Conservation (phyloP, 2,113 vertebrate species). For the Tringa solitaria region DNA sequence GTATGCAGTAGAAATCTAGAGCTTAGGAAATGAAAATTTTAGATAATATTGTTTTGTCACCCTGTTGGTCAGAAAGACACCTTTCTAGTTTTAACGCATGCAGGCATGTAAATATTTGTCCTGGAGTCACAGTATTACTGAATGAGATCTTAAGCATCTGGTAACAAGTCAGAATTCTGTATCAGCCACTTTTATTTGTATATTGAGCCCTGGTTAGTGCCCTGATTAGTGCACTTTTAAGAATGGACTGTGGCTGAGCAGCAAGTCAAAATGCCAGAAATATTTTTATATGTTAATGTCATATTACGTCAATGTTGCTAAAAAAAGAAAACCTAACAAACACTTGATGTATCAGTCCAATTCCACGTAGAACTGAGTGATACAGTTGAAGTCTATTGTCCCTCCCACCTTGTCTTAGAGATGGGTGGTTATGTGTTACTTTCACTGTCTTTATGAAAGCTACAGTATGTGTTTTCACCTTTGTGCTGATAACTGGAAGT, state of each 20-base stretch:
- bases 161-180: conserved; percentile 80
- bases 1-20: conserved; percentile 99
- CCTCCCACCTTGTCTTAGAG: conserved; percentile 67
- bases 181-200: conserved; percentile 81
- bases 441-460: conserved; percentile 81
- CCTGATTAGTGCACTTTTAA: conserved; percentile 69
- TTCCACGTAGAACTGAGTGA: conserved; percentile 79
- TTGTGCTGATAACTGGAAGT: conserved; percentile 86
- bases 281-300: conserved; percentile 87
- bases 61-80: conserved; percentile 94
- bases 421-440: conserved; percentile 77
- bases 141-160: conserved; percentile 93
- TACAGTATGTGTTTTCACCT: conserved; percentile 85
- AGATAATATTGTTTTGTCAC: conserved; percentile 94
- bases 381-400: conserved; percentile 77
- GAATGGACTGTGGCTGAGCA: conserved; percentile 78
- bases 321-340: conserved; percentile 75
- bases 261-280: conserved; percentile 79
- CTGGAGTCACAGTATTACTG: conserved; percentile 99
- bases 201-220: conserved; percentile 77
- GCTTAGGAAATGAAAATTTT: conserved; percentile 84
- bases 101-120: conserved; percentile 99
- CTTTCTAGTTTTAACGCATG: conserved; percentile 99
- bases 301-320: conserved; percentile 81
- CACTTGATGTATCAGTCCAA: conserved; percentile 82